Evolutionary conservation across 2,113 vertebrate genomes (phyloP).

Genomic region (Scopus umbretta): DNA sequence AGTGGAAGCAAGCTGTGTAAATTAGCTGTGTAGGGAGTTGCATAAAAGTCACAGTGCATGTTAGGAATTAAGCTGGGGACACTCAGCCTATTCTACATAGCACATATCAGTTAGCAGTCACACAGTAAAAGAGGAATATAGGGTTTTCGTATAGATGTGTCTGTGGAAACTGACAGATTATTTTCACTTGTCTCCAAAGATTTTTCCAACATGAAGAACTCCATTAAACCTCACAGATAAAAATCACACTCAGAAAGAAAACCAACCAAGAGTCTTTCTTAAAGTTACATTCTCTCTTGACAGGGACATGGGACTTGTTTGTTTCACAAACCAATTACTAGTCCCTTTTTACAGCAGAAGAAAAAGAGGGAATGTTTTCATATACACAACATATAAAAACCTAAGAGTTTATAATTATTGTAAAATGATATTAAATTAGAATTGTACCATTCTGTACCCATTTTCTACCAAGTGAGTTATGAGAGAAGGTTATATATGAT

Average conservation of each 20-base stretch:
- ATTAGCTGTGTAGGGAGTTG: background rate
- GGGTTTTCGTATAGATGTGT: background rate
- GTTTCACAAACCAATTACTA: background rate
- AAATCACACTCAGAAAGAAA: background rate
- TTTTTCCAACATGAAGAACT: background rate
- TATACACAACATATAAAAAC: background rate
- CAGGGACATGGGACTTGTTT: background rate
- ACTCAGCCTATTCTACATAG: background rate
- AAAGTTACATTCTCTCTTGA: background rate
- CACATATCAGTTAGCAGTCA: background rate
- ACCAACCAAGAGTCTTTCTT: background rate
- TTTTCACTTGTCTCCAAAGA: background rate
- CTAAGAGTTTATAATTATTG: background rate
- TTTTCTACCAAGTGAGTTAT: background rate
- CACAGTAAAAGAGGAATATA: background rate
- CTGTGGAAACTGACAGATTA: background rate
- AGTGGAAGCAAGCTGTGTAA: background rate
- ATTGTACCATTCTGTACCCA: background rate
- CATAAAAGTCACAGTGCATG: background rate
- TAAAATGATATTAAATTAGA: background rate
- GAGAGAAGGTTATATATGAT: background rate
- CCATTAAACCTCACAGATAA: background rate
- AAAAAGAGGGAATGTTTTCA: background rate
- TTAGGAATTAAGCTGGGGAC: background rate
- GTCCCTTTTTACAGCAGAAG: background rate